These are phyloP conservation scores for Anthoptus insignis DNA, from an alignment of 2,888 invertebrate species.

Conservation along the genomic window DNA sequence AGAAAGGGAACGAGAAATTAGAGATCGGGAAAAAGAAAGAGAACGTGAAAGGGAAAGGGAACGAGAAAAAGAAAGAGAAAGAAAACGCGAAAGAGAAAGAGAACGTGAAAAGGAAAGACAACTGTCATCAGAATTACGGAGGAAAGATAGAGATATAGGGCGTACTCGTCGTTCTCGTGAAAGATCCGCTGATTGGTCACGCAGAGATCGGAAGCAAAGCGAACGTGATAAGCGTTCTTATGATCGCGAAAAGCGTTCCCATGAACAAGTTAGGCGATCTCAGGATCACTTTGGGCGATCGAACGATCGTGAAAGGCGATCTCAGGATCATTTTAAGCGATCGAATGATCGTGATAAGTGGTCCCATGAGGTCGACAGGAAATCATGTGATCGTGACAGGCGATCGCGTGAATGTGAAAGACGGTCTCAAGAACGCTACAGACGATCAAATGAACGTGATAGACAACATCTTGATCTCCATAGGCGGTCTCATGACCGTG, in stretches of 20 bases:
- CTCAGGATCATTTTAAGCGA: no score
- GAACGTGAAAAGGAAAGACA: constrained; percentile 54
- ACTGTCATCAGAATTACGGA: constrained; percentile 47
- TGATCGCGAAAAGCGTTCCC: constrained; percentile 24
- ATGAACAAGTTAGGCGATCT: constrained; percentile 60
- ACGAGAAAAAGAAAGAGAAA: constrained; percentile 57
- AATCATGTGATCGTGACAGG: constrained; percentile 54
- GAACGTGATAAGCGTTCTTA: constrained; percentile 60
- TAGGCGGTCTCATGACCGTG: constrained; percentile 48
- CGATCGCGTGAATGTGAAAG: constrained; percentile 49
- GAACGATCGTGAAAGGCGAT: constrained; percentile 31
- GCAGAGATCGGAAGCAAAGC: constrained; percentile 53
- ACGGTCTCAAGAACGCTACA: constrained; percentile 18
- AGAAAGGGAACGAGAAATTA: constrained; percentile 64
- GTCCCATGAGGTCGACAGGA: constrained; percentile 43
- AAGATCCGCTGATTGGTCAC: constrained; percentile 48
- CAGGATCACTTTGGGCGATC: constrained; percentile 55
- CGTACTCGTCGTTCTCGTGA: constrained; percentile 53
- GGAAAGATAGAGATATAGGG: constrained; percentile 53
- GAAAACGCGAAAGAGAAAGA: constrained; percentile 69
- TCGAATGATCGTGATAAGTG: constrained; percentile 56
- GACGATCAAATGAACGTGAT: constrained; percentile 53
- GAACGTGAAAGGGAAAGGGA: constrained; percentile 50
- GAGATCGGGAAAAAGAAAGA: constrained; percentile 60
- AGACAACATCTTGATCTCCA: constrained; percentile 36